These are phyloP conservation scores for Indri indri DNA, from an alignment of 2,113 vertebrate species.

Conservation along the genomic window DNA sequence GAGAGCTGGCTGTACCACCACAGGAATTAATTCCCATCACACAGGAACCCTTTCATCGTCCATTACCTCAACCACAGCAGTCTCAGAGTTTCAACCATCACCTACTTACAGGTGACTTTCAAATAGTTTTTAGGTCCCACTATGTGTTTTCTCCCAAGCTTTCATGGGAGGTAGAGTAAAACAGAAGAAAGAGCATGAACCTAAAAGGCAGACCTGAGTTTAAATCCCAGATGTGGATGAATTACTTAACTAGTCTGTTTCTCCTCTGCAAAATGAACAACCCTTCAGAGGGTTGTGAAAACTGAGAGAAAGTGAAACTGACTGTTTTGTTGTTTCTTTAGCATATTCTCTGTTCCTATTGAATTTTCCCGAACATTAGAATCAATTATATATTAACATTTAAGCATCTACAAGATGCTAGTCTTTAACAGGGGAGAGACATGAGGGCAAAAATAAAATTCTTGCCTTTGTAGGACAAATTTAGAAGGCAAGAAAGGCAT, in stretches of 20 bases:
- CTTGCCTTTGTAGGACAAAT: constrained; percentile 7
- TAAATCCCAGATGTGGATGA: not conserved
- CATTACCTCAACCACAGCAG: not conserved
- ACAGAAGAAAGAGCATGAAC: not conserved
- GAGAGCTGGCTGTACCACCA: not conserved
- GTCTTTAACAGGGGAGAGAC: not conserved
- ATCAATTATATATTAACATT: not conserved
- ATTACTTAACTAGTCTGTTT: not conserved
- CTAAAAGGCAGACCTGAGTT: not conserved
- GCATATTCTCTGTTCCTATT: not conserved
- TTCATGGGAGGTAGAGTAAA: not conserved
- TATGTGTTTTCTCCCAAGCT: not conserved
- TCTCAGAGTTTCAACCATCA: not conserved
- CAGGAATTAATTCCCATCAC: not conserved
- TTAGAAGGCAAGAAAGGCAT: not conserved
- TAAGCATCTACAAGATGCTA: not conserved
- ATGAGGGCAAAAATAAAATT: not conserved
- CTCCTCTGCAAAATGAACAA: not conserved
- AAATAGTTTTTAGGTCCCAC: not conserved
- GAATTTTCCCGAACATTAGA: not conserved
- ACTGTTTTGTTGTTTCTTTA: not conserved
- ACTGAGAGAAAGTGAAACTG: not conserved
- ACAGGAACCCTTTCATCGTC: not conserved
- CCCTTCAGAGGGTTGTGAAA: not conserved
- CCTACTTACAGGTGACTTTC: not conserved